Percentiles rank a stretch among this genome's conserved stretches.
These are phyloP conservation scores for Drosophila anomelani DNA, from an alignment of 2,888 invertebrate genomes.

Conservation along the genomic window DNA sequence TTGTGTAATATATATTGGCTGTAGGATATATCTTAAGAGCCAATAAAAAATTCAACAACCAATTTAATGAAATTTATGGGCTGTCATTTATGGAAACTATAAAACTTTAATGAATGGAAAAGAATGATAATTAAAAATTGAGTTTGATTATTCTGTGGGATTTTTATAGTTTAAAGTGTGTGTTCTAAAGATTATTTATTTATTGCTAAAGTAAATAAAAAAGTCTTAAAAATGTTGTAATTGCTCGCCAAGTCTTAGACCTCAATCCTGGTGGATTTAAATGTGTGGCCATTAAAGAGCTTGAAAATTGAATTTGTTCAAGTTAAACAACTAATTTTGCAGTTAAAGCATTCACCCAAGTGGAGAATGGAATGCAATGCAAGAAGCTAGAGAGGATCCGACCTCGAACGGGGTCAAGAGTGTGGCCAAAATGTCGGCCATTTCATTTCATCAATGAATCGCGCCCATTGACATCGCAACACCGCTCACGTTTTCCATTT, in stretches of 20 bases:
- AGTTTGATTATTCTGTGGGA: not conserved
- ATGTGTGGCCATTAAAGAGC: not conserved
- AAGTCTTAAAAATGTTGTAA: not conserved
- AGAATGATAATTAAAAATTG: not conserved
- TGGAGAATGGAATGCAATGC: not conserved
- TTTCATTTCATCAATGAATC: conserved; percentile 38
- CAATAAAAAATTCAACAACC: not conserved
- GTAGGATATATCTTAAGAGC: not conserved
- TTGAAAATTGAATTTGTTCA: not conserved
- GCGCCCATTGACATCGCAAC: conserved; percentile 33
- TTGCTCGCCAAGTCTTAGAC: not conserved
- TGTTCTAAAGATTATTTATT: not conserved
- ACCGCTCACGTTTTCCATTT: conserved; percentile 47
- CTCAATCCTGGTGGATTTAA: no score
- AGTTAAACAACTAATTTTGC: not conserved
- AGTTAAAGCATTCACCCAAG: no score
- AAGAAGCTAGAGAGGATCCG: conserved; percentile 6
- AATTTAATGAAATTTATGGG: conserved; percentile 2
- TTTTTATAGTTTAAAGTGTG: not conserved
- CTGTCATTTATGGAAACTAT: not conserved
- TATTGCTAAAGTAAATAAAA: not conserved
- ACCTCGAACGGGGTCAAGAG: conserved; percentile 38
- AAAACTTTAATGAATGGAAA: conserved; percentile 5
- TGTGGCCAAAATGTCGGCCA: conserved; percentile 39
- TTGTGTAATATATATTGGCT: conserved; percentile 2